Base-by-base conservation (phyloP, 1,140 invertebrate species). In the Solenopsis fugax region DNA sequence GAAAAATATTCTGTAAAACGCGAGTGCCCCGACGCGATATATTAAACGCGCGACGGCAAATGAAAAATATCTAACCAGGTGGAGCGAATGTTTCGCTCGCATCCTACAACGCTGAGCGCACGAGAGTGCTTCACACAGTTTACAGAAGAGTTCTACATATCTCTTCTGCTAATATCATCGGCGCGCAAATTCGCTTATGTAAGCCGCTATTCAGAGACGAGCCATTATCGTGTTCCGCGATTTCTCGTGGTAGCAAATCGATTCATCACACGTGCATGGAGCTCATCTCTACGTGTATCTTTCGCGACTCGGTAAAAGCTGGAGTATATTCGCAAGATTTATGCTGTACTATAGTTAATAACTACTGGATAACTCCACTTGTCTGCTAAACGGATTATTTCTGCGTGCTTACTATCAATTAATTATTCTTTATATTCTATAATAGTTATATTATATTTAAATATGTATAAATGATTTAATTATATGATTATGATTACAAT, bases 251-350 rank as follows among this genome's bases (percentile, higher is more conserved):
- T 64, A 69, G 45, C 29, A 86, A 87, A 89, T 77, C 77, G 64
- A 90, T 89, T 90, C 64, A 29, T 89, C 85, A 89, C 45, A 12
- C 54, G 65, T 45, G 13, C 67, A n/a, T 37, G 10, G 10, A 65
- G 34, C 34, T 67, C 45, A 45, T 62, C 45, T 52, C 69, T 16
- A 41, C 18, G 37, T 48, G 45, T 50, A 56, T 88, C 58, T 54
- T 64, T 65, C 77, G 41, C 21, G 10, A 48, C 54, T 52, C 50
- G 64, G 9, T 75, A 58, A 89, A 76, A 73, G 50, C 24, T 34
- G 18, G 24, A 54, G n/a, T 56, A 52, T 37, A 41, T 54, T 37
- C 12, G 21, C 45, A 18, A 69, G 84, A 87, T 89, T 89, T 89
- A 64, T 75, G 21, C 16, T 54, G 56, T 65, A 60, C 41, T 48